Base-by-base conservation (phyloP, 2,113 vertebrate genomes). In the Tauraco erythrolophus region DNA sequence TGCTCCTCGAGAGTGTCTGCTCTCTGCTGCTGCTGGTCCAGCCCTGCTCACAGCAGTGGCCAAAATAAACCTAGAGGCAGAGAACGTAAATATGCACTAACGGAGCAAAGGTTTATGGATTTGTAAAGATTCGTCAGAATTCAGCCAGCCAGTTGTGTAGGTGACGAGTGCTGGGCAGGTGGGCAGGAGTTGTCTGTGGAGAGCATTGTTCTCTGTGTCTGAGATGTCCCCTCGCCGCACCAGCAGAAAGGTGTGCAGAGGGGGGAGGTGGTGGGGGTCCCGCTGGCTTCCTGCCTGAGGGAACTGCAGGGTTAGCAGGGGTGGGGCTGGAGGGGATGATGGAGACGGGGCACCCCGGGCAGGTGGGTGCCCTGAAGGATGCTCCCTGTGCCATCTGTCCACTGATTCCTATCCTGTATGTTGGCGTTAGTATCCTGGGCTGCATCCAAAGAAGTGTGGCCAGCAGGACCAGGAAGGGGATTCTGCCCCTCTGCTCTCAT, bases 311-410 rank as follows among this genome's bases (percentile, higher is more conserved):
- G 12, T 66, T 27, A 37, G 35, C 45, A 77, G 77, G 41, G 43
- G 13, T 11, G 23, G 22, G 65, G 43, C 41, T 8, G 23, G 60
- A 74, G 58, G 53, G 25, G 33, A n/a, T 0, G 3, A 65, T 57
- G 66, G 48, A 39, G 30, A 35, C 0, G 24, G 37, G 70, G 24
- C n/a, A 45, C 27, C 7, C 25, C 1, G 3, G 41, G 37, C 64
- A 24, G 24, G n/a, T 1, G 4, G 15, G 17, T 31, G 58, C 25
- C 37, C 41, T 30, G 43, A 66, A 25, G 9, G 51, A 35, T 68
- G 48, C 46, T 81, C 25, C 22, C 11, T 0, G 0, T 56, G 39
- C 30, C 1, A 0, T 24, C 16, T 17, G 11, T 57, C 45, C 54
- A 6, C 31, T 11, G 4, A 56, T 54, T 81, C 33, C 76, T 33